These are phyloP conservation scores for Drosophila fungiperda DNA, from an alignment of 2,888 invertebrate genomes.

Conservation along the genomic window DNA sequence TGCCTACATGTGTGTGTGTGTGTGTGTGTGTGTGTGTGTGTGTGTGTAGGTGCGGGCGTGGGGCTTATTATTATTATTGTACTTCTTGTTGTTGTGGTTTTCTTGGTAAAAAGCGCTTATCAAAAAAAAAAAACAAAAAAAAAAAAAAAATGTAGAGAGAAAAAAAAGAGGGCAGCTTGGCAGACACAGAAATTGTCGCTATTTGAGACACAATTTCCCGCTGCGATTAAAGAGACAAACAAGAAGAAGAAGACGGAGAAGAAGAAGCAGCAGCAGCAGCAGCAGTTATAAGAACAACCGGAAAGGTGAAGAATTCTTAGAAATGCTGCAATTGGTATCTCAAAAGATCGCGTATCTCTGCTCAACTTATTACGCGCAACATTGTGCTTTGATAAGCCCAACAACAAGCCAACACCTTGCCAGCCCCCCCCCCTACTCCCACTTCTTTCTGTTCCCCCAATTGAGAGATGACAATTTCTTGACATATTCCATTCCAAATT, in stretches of 20 bases:
- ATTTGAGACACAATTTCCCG: slow-evolving; percentile 36
- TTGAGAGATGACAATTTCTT: background rate
- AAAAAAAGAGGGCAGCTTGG: slow-evolving; percentile 51
- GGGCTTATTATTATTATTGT: slow-evolving; percentile 52
- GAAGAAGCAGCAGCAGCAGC: background rate
- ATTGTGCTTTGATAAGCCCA: slow-evolving; percentile 35
- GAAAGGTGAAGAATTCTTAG: slow-evolving; percentile 60
- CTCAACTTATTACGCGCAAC: slow-evolving; percentile 30
- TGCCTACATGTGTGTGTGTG: background rate
- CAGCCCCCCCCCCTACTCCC: background rate
- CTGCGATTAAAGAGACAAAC: slow-evolving; percentile 56
- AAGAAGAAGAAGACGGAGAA: slow-evolving; percentile 2
- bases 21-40: slow-evolving; percentile 22
- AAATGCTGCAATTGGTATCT: slow-evolving; percentile 53
- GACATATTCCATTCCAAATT: background rate
- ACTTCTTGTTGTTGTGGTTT: slow-evolving; percentile 37
- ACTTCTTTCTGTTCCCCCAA: background rate
- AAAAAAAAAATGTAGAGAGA: slow-evolving; percentile 41
- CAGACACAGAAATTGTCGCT: slow-evolving; percentile 9
- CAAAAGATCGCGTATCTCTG: slow-evolving; percentile 47
- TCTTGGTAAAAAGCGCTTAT: slow-evolving; percentile 61
- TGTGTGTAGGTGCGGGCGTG: slow-evolving; percentile 67
- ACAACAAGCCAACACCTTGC: background rate
- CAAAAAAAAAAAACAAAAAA: slow-evolving; percentile 48
- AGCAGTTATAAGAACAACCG: slow-evolving; percentile 37